Evolutionary conservation across 2,888 invertebrate genomes (phyloP).

Genomic region (Melanchra persicariae): DNA sequence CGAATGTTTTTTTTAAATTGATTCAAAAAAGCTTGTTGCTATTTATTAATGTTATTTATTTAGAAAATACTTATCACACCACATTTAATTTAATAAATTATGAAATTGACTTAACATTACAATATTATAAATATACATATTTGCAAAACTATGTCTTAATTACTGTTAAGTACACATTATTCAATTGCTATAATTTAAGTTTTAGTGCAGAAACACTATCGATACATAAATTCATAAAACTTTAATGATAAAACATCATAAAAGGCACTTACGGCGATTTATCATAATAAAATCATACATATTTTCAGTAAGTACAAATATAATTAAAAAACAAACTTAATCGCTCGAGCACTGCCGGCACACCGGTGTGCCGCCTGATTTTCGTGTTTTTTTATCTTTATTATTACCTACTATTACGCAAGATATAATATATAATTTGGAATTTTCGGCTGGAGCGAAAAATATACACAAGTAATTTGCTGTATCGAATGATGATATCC

Average conservation of each 20-base stretch:
- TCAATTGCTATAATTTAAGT: background rate
- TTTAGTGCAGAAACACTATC: slow-evolving; percentile 21
- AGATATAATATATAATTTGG: too few species aligned
- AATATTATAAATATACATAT: slow-evolving; percentile 1
- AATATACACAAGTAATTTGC: too few species aligned
- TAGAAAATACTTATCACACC: slow-evolving; percentile 20
- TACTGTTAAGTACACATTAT: background rate
- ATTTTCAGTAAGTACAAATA: background rate
- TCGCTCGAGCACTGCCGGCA: too few species aligned
- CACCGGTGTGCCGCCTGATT: too few species aligned
- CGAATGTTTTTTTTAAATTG: background rate
- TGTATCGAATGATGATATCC: too few species aligned
- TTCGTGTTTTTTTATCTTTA: too few species aligned
- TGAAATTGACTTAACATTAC: slow-evolving; percentile 17
- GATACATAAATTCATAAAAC: slow-evolving; percentile 3
- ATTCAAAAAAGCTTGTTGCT: background rate
- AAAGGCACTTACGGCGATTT: slow-evolving; percentile 65
- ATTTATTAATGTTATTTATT: slow-evolving; percentile 31
- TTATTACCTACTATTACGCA: too few species aligned
- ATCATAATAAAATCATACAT: background rate
- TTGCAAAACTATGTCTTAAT: slow-evolving; percentile 18
- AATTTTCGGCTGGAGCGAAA: too few species aligned
- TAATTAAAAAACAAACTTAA: background rate
- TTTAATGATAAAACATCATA: background rate
- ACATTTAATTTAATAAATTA: slow-evolving; percentile 17